Base-by-base conservation (phyloP, 2,797 vertebrate species). In the Takifugu rubripes region DNA sequence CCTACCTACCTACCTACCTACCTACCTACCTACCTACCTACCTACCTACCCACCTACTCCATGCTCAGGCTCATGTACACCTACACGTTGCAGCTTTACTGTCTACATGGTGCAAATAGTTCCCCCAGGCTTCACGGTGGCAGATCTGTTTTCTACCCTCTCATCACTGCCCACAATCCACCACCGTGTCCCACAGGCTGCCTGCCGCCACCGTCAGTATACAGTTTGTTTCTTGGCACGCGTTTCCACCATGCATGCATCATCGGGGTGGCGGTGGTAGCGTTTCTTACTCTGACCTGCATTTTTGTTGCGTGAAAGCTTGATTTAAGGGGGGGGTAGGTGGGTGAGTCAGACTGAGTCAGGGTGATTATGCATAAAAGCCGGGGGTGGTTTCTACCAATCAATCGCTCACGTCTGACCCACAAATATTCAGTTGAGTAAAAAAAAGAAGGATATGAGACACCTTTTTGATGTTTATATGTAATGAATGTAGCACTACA, bases 181-280 rank as follows among this genome's bases (percentile, higher is more conserved):
- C 86, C 84, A 73, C 60, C 26, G 64, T 70, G 72, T 84, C 78
- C 71, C 75, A 49, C 66, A 64, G 73, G 82, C 68, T 60, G 60
- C 57, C 58, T 42, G 58, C 52, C 64, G 47, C 56, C 31, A 64
- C 72, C 52, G 66, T 69, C 48, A 52, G 58, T 66, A 78, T 74
- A 60, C 67, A 58, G 68, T 82, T 78, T 56, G 61, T 11, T 75
- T 78, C 64, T 52, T 74, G 61, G 59, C 68, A 54, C 17, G 24
- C 57, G 55, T 66, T 79, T 42, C 43, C 43, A 52, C 63, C 14
- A 48, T 70, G 72, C 74, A 82, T 75, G 79, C 54, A 68, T 77
- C 68, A 73, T 83, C 60, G 48, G 56, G 60, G 51, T 42, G 68
- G 55, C 49, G 64, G 66, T 52, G 64, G 66, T 2, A 73, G 68